Percentiles rank a stretch among this genome's conserved stretches.
Evolutionary conservation across 2,797 vertebrate species (phyloP).

Genomic region (Anas georgica): DNA sequence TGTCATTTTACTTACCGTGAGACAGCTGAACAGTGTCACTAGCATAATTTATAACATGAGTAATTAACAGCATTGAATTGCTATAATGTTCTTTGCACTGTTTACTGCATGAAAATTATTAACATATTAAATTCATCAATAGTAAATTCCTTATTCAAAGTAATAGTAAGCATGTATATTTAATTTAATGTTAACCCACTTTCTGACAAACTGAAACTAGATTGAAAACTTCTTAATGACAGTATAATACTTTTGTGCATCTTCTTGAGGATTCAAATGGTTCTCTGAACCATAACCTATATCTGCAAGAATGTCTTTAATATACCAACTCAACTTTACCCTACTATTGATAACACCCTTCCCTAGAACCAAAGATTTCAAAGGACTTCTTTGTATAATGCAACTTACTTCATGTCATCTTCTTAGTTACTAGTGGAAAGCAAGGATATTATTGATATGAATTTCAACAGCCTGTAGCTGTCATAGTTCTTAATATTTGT

Average conservation of each 20-base stretch:
- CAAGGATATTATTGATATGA: neutral
- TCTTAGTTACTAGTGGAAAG: neutral
- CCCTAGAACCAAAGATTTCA: neutral
- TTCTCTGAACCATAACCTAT: neutral
- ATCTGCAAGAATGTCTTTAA: neutral
- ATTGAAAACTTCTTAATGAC: constrained; percentile 44
- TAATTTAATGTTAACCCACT: constrained; percentile 59
- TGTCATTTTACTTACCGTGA: constrained; percentile 77
- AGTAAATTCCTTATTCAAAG: constrained; percentile 62
- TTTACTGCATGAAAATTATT: constrained; percentile 69
- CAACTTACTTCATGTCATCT: neutral
- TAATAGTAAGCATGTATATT: constrained; percentile 66
- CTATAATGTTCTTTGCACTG: constrained; percentile 45
- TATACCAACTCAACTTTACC: neutral
- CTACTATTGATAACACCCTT: neutral
- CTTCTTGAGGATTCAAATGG: neutral
- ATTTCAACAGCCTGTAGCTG: neutral
- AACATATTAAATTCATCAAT: constrained; percentile 67
- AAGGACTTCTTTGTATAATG: neutral
- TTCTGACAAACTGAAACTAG: constrained; percentile 55
- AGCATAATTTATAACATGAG: constrained; percentile 73
- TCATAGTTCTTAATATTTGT: neutral
- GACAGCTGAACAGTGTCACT: constrained; percentile 67
- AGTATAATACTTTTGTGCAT: neutral
- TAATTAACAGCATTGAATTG: constrained; percentile 81